Evolutionary conservation across 2,113 vertebrate genomes (phyloP).

Genomic region (Scalopus aquaticus): DNA sequence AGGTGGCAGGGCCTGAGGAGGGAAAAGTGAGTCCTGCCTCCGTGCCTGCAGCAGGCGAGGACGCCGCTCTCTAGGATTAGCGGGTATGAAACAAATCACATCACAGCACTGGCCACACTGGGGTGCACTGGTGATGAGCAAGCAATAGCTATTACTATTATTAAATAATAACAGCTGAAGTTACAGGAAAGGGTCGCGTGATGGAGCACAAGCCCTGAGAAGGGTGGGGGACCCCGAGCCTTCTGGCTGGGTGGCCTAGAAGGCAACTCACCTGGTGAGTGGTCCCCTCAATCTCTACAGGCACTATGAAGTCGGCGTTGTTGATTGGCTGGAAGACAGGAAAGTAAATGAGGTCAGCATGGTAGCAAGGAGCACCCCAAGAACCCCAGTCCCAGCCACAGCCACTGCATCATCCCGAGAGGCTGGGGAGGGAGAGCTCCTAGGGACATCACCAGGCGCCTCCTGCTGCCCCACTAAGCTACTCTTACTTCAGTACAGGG

Average conservation of each 20-base stretch:
- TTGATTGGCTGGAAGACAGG: slow-evolving; percentile 90
- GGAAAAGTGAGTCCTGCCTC: neutral
- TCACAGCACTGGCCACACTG: neutral
- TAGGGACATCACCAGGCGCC: neutral
- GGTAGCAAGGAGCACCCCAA: neutral
- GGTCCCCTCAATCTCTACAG: slow-evolving; percentile 95
- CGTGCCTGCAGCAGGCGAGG: neutral
- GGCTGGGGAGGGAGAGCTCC: neutral
- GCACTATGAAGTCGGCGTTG: slow-evolving; percentile 97
- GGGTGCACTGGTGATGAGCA: neutral
- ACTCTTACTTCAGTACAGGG: neutral
- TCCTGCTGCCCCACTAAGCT: neutral
- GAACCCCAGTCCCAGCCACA: neutral
- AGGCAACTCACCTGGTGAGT: slow-evolving; percentile 91
- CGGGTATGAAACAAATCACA: neutral
- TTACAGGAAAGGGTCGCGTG: neutral
- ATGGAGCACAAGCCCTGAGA: neutral
- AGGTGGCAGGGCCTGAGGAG: neutral
- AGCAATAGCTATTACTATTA: neutral
- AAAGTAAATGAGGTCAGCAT: neutral
- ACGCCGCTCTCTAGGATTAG: neutral
- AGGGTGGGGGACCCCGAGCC: rapidly evolving
- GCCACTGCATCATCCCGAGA: neutral
- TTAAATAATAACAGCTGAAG: neutral
- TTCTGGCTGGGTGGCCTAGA: neutral